These are phyloP conservation scores for Agriopis leucophaearia DNA, from an alignment of 2,888 invertebrate genomes.

Conservation along the genomic window DNA sequence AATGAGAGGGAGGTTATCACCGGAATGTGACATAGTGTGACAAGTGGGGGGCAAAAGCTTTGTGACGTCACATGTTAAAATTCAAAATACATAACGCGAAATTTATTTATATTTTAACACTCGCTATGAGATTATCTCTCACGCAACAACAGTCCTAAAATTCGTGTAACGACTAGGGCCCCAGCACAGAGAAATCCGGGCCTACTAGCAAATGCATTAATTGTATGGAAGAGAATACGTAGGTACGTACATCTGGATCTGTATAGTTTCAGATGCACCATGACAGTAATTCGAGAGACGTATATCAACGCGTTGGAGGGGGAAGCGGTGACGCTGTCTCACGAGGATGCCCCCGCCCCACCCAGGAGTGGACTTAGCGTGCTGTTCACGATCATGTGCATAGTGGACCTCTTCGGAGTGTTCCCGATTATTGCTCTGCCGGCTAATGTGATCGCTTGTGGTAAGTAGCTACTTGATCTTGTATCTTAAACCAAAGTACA, in stretches of 20 bases:
- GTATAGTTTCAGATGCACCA: conserved; percentile 46
- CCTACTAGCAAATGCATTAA: too few relatives aligned
- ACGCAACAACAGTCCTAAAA: too few relatives aligned
- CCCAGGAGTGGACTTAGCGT: conserved; percentile 87
- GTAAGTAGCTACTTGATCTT: conserved; percentile 70
- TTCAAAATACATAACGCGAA: too few relatives aligned
- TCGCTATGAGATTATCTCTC: too few relatives aligned
- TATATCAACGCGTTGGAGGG: conserved; percentile 36
- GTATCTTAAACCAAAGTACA: not conserved
- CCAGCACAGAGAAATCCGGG: not conserved
- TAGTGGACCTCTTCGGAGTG: conserved; percentile 93
- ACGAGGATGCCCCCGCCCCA: conserved; percentile 57
- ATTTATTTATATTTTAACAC: too few relatives aligned
- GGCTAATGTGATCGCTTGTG: conserved; percentile 91
- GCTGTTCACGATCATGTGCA: conserved; percentile 90
- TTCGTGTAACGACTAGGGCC: too few relatives aligned
- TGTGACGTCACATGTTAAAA: too few relatives aligned
- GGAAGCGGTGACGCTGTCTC: conserved; percentile 45
- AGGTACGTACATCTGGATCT: not conserved
- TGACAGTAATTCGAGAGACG: conserved; percentile 58
- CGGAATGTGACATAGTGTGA: too few relatives aligned
- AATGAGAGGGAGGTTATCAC: too few relatives aligned
- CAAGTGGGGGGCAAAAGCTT: too few relatives aligned
- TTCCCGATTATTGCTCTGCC: conserved; percentile 93
- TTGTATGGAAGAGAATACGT: too few relatives aligned